Evolutionary conservation across 2,797 vertebrate species (phyloP).

Genomic region (Chloroceryle inda): DNA sequence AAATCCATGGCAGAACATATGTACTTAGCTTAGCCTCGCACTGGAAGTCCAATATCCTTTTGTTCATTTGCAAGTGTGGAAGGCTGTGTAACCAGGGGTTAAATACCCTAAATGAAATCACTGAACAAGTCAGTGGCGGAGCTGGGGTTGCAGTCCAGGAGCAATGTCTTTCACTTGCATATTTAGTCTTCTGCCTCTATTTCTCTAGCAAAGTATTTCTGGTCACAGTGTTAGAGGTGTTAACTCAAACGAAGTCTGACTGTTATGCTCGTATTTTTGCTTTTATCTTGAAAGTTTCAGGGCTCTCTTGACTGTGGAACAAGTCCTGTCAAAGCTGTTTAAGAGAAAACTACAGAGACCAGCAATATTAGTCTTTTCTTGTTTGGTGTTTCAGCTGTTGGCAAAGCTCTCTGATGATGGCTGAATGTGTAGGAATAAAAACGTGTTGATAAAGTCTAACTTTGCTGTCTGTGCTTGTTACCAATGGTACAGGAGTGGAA

Average conservation of each 20-base stretch:
- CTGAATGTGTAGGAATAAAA: background rate
- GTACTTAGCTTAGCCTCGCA: background rate
- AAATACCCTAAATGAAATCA: background rate
- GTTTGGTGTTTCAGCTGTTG: background rate
- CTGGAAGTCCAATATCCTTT: background rate
- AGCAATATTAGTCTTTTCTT: background rate
- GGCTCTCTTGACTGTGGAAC: background rate
- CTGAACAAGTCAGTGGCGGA: background rate
- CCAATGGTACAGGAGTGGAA: background rate
- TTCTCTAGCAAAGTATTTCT: slow-evolving; percentile 15
- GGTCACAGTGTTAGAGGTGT: background rate
- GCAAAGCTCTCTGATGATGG: background rate
- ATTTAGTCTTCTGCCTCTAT: background rate
- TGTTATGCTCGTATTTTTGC: background rate
- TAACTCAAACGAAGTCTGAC: background rate
- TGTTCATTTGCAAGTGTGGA: background rate
- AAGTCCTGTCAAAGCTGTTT: slow-evolving; percentile 21
- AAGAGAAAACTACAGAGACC: background rate
- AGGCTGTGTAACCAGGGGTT: background rate
- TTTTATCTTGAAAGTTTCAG: slow-evolving; percentile 1
- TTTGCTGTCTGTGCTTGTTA: background rate
- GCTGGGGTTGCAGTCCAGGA: background rate
- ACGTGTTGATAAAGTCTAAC: background rate
- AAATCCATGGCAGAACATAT: background rate
- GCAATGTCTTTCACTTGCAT: background rate